Evolutionary conservation across 2,888 invertebrate genomes (phyloP).

Genomic region (Cryptosula pallasiana): DNA sequence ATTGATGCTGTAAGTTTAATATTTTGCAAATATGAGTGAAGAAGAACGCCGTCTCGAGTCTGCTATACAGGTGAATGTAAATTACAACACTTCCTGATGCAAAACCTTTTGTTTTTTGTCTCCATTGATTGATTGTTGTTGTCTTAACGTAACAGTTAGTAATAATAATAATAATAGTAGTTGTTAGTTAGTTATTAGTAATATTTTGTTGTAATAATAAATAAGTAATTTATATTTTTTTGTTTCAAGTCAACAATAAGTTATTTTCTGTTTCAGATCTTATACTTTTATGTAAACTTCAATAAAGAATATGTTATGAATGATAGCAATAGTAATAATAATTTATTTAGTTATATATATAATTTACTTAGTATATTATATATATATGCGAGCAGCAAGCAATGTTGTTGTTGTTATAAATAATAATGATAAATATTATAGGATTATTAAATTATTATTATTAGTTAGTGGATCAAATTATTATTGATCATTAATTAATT

Average conservation of each 20-base stretch:
- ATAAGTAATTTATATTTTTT: no score
- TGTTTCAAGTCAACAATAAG: neutral
- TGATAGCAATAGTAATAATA: neutral
- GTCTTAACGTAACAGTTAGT: neutral
- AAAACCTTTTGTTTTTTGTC: neutral
- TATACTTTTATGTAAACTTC: no score
- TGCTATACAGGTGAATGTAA: constrained; percentile 18
- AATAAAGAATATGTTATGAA: no score
- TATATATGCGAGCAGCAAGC: no score
- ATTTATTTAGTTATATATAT: neutral
- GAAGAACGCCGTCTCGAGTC: constrained; percentile 10
- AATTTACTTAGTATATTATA: neutral
- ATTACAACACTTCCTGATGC: neutral
- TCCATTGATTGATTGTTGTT: neutral
- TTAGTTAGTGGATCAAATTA: no score
- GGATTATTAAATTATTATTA: no score
- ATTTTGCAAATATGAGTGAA: constrained; percentile 10
- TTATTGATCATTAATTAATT: no score
- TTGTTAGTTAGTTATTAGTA: neutral
- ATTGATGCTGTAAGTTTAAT: no score
- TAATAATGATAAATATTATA: no score
- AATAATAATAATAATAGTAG: neutral
- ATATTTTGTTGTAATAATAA: no score
- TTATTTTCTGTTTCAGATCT: no score
- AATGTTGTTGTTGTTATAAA: no score